phyloP scores from a whole-genome alignment of 1,140 invertebrate species.

The Philotrypesis tridentata region DNA sequence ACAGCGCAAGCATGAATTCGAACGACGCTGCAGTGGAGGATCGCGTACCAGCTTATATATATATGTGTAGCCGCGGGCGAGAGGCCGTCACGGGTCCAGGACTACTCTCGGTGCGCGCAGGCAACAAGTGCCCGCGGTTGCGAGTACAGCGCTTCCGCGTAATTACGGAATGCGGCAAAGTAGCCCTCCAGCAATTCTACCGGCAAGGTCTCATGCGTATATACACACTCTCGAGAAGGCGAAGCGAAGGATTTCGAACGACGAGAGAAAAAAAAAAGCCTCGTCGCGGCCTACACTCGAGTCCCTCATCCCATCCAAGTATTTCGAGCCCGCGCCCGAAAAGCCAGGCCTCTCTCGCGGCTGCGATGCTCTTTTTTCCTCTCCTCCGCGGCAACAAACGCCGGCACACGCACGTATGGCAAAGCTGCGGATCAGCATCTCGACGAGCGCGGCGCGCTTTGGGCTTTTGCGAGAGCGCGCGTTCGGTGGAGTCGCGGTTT shows the following conservation, averaged over 20 bases:
- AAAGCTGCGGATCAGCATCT: background rate
- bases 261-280: background rate
- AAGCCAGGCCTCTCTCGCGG: background rate
- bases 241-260: background rate
- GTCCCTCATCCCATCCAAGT: background rate
- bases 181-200: background rate
- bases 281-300: too few relatives aligned
- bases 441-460: background rate
- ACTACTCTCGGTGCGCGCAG: too few relatives aligned
- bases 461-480: background rate
- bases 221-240: too few relatives aligned
- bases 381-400: background rate
- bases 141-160: background rate
- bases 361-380: background rate
- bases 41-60: background rate
- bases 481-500: constrained; percentile 61
- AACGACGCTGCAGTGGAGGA: background rate
- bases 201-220: too few relatives aligned
- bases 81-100: background rate
- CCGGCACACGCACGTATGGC: background rate
- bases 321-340: background rate
- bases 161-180: background rate
- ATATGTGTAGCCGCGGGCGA: too few relatives aligned
- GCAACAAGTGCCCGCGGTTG: background rate
- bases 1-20: background rate